Conservation (phyloP, 2,113 vertebrate species). For the Trochalopteron elliotii region DNA sequence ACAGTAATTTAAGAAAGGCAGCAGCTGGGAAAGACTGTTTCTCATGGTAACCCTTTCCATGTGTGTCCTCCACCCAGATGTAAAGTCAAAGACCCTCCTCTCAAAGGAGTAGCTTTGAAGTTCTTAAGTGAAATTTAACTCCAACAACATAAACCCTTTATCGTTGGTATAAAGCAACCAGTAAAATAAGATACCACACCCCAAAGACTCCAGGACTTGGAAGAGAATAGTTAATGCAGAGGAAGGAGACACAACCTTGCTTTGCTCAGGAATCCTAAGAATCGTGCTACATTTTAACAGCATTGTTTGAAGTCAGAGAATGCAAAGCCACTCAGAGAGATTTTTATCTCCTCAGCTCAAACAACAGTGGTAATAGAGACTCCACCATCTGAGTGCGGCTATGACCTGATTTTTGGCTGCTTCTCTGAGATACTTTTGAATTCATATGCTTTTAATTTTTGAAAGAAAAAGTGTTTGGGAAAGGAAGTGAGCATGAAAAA, state of each 20-base stretch:
- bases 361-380: constrained; percentile 36
- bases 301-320: constrained; percentile 33
- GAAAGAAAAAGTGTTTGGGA: constrained; percentile 52
- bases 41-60: constrained; percentile 38
- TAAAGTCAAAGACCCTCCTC: constrained; percentile 49
- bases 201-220: constrained; percentile 13
- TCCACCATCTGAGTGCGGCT: background rate
- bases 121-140: constrained; percentile 49
- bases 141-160: constrained; percentile 19
- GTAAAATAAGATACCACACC: constrained; percentile 44
- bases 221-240: constrained; percentile 5
- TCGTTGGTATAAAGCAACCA: constrained; percentile 20
- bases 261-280: constrained; percentile 41
- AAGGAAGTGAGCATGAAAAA: constrained; percentile 43
- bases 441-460: constrained; percentile 61
- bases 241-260: background rate
- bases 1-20: constrained; percentile 57
- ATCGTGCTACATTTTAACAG: constrained; percentile 27
- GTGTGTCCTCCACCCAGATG: constrained; percentile 27
- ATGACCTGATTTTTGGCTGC: constrained; percentile 52
- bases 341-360: constrained; percentile 52
- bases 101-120: constrained; percentile 61
- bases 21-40: constrained; percentile 10
- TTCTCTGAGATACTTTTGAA: constrained; percentile 41
- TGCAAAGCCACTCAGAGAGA: constrained; percentile 13